Base-by-base conservation (phyloP, 2,797 vertebrate species). In the Pagetopsis macropterus region DNA sequence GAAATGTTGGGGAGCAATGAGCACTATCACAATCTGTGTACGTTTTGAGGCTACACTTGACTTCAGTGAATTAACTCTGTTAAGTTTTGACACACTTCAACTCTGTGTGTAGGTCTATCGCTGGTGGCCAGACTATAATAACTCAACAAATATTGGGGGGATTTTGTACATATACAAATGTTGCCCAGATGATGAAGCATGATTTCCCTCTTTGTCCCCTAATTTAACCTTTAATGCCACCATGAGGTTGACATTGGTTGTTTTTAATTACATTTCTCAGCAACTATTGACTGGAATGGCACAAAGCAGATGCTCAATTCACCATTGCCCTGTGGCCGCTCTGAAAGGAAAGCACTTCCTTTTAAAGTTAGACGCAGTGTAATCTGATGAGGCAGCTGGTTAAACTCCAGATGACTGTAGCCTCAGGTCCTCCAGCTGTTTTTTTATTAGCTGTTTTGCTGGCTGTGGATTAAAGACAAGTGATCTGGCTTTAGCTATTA, bases 381-480 rank as follows among this genome's bases (percentile, higher is more conserved):
- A 73, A 86, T 81, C 48, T 31, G 59, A 77, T 55, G 70, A 63
- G 76, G 72, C 84, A 81, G 72, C 72, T 75, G 81, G 48, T 83
- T 75, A 74, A 83, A 81, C 67, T 81, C 70, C 82, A 75, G 41
- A 82, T 76, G 75, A 66, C 62, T 77, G 37, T 31, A 54, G 60
- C 77, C 65, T 76, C 76, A 9, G 62, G 78, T 60, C 51, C 45
- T 79, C 46, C 62, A 75, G 65, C 64, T 40, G 54, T 54, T 60
- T 75, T 10, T 76, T 67, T 27, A 71, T 72, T 55, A 70, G 65
- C 27, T 12, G 44, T 54, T 40, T 43, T 48, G 27, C 44, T 69
- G 70, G 85, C 69, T 65, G 43, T 40, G 70, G 33, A 79, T 75
- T 51, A 83, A 79, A 86, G 61, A 76, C 19, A 6, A 72, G 67